Percentiles rank a stretch among this genome's conserved stretches.
phyloP scores from a whole-genome alignment of 2,888 invertebrate genomes.

The Amiota minor region DNA sequence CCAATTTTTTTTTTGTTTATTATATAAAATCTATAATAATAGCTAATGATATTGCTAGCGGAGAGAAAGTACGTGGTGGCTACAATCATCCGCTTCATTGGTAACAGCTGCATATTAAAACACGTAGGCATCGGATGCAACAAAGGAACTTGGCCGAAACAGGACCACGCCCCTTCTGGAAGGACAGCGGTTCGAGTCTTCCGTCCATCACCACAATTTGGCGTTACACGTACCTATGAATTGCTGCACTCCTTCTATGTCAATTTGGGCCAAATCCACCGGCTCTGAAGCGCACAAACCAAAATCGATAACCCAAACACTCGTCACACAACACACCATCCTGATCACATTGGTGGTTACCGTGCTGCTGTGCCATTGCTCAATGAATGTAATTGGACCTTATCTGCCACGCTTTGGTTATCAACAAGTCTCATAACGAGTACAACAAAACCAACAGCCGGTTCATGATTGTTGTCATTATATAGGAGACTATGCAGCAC shows the following conservation, averaged over 20 bases:
- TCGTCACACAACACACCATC: conserved; percentile 69
- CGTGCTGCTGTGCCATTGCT: conserved; percentile 95
- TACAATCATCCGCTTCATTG: too few species aligned
- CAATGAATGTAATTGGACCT: conserved; percentile 96
- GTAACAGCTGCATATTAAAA: too few species aligned
- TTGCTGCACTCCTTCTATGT: conserved; percentile 96
- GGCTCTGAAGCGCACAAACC: conserved; percentile 87
- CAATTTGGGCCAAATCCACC: conserved; percentile 92
- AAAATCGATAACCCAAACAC: conserved; percentile 66
- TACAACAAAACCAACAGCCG: conserved; percentile 43
- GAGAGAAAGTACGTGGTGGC: too few species aligned
- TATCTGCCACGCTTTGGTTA: conserved; percentile 83
- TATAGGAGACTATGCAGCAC: conserved; percentile 50
- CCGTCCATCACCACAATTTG: conserved; percentile 98
- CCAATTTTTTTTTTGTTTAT: too few species aligned
- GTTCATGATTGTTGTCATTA: conserved; percentile 64
- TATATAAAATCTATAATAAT: too few species aligned
- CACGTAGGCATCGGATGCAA: too few species aligned
- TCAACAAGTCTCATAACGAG: conserved; percentile 36
- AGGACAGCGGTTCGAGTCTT: conserved; percentile 95
- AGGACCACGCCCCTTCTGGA: too few species aligned
- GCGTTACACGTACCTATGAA: conserved; percentile 98
- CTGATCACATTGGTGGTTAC: conserved; percentile 98
- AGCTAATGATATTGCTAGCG: too few species aligned
- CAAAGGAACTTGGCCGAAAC: too few species aligned